Percentiles rank a stretch among this genome's conserved stretches.
phyloP scores from a whole-genome alignment of 2,888 invertebrate genomes.

The Neria commutata region DNA sequence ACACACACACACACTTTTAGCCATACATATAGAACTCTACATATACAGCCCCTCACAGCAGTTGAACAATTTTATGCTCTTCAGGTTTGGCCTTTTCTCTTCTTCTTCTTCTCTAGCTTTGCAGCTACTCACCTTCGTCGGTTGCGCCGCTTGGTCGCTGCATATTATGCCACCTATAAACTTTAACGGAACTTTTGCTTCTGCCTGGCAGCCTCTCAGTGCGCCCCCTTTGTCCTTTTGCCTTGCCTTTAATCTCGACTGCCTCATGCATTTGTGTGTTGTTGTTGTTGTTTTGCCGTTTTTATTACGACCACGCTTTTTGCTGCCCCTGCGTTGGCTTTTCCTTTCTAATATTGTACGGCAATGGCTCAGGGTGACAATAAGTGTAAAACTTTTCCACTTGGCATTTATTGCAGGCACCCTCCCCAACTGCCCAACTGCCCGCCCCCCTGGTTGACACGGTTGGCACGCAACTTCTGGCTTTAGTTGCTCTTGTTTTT shows the following conservation, averaged over 20 bases:
- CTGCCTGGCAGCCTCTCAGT: too few species aligned
- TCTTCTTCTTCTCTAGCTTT: too few species aligned
- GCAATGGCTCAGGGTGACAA: constrained; percentile 44
- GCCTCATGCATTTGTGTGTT: background rate
- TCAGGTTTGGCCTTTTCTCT: too few species aligned
- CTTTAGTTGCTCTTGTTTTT: background rate
- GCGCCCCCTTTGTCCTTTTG: too few species aligned
- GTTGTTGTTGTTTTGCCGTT: background rate
- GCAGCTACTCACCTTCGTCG: too few species aligned
- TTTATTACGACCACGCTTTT: too few species aligned
- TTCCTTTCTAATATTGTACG: background rate
- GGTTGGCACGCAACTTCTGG: too few species aligned
- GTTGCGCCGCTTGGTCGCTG: background rate
- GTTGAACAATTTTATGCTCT: too few species aligned
- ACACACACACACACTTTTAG: too few species aligned
- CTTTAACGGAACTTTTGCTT: background rate
- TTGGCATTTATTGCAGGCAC: constrained; percentile 53
- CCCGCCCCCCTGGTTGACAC: too few species aligned
- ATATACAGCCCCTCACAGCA: background rate
- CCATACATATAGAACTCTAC: background rate
- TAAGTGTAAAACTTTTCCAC: constrained; percentile 53
- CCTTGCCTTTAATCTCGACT: too few species aligned
- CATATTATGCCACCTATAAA: constrained; percentile 1
- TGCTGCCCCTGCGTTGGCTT: background rate
- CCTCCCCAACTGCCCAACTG: too few species aligned